These are phyloP conservation scores for Tautogolabrus adspersus DNA, from an alignment of 2,113 vertebrate species.

Conservation along the genomic window DNA sequence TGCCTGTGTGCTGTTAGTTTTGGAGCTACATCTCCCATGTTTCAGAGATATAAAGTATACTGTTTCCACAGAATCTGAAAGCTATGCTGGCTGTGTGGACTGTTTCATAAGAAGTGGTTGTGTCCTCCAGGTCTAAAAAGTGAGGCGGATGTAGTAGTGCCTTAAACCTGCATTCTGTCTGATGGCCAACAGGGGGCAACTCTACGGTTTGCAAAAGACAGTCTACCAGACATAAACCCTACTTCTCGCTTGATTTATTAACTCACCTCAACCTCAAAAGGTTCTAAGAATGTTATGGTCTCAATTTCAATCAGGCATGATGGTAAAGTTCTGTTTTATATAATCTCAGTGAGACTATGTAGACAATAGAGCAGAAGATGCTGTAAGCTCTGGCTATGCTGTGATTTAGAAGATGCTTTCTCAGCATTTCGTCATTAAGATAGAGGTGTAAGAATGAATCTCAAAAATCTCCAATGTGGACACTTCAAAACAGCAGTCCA, in stretches of 20 bases:
- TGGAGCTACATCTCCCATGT: background rate
- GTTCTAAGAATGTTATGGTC: no score
- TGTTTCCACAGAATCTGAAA: background rate
- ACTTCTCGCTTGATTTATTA: background rate
- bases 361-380: no score
- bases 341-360: background rate
- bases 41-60: background rate
- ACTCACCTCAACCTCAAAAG: no score
- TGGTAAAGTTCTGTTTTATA: background rate
- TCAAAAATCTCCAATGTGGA: no score
- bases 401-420: no score
- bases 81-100: background rate
- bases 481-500: background rate
- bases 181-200: background rate
- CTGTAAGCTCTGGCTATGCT: no score
- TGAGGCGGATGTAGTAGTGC: background rate
- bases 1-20: background rate
- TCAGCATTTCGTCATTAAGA: no score
- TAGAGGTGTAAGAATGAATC: no score
- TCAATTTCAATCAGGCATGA: no score
- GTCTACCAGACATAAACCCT: no score
- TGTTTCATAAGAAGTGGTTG: background rate
- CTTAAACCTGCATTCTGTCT: background rate
- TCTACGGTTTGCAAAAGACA: background rate
- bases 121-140: background rate